These are phyloP conservation scores for Agelaius tricolor DNA, from an alignment of 2,113 vertebrate species.

Conservation along the genomic window DNA sequence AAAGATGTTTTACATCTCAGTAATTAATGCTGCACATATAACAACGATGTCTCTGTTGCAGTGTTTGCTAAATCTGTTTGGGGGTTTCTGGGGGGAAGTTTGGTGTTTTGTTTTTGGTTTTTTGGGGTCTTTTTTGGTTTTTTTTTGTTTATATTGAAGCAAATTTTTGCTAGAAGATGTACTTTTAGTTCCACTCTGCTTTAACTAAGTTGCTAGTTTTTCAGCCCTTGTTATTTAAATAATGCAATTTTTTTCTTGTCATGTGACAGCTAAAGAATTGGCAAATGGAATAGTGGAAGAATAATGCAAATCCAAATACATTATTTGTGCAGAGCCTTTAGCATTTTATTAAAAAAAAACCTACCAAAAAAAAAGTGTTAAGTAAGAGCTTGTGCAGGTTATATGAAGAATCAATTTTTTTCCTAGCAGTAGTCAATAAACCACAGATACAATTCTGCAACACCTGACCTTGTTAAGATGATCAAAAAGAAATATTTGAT, in stretches of 20 bases:
- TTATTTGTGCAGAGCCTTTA: background rate
- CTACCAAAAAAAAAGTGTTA: background rate
- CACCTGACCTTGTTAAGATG: background rate
- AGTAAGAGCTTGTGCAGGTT: background rate
- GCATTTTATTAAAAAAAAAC: background rate
- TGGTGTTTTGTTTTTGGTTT: background rate
- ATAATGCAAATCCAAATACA: background rate
- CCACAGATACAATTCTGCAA: background rate
- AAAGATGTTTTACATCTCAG: background rate
- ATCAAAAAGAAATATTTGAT: background rate
- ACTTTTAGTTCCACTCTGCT: background rate
- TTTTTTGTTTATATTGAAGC: background rate
- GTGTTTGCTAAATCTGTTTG: background rate
- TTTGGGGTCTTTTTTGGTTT: background rate
- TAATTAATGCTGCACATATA: background rate
- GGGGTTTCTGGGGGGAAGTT: rapidly evolving
- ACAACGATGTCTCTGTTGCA: background rate
- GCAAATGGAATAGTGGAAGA: background rate
- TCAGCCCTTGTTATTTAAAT: background rate
- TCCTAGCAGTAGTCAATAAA: background rate
- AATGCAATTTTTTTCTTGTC: background rate
- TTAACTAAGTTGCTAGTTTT: background rate
- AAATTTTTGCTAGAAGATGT: background rate
- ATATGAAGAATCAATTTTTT: background rate
- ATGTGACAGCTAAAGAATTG: background rate